phyloP scores from a whole-genome alignment of 2,113 vertebrate species.

The Synchiropus splendidus region DNA sequence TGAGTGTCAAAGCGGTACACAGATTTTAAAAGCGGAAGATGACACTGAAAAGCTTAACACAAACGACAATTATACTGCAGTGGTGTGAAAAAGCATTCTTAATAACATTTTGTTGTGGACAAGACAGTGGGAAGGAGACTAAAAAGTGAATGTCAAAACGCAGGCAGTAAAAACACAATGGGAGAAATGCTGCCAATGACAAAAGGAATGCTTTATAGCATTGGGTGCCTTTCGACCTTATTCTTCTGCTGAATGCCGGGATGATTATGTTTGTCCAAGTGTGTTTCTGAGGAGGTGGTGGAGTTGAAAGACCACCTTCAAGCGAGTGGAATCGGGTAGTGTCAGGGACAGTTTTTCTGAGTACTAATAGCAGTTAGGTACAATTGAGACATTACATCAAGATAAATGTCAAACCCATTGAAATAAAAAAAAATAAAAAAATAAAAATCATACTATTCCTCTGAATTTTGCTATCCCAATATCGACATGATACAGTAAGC shows the following conservation, averaged over 20 bases:
- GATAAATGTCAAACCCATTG: too few species aligned
- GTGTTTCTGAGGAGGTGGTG: neutral
- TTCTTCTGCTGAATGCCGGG: conserved; percentile 16
- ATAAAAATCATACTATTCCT: too few species aligned
- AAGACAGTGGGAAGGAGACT: too few species aligned
- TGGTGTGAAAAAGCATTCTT: too few species aligned
- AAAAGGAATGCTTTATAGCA: conserved; percentile 9
- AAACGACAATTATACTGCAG: too few species aligned
- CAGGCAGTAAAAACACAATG: conserved; percentile 5
- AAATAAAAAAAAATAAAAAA: too few species aligned
- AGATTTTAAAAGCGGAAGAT: conserved; percentile 12
- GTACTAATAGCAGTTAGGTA: too few species aligned
- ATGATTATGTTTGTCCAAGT: neutral
- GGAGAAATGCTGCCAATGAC: conserved; percentile 8
- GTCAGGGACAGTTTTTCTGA: too few species aligned
- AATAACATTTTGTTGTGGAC: conserved; percentile 1
- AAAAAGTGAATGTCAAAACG: neutral
- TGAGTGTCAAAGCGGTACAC: conserved; percentile 1
- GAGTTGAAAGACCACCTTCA: conserved; percentile 3
- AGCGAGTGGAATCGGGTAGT: neutral
- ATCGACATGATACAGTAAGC: too few species aligned
- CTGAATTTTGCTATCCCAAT: too few species aligned
- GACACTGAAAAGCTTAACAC: conserved; percentile 16
- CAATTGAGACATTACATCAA: too few species aligned
- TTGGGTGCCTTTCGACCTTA: conserved; percentile 22